Evolutionary conservation across 1,140 invertebrate genomes (phyloP).

Genomic region (Drosophila funebris): DNA sequence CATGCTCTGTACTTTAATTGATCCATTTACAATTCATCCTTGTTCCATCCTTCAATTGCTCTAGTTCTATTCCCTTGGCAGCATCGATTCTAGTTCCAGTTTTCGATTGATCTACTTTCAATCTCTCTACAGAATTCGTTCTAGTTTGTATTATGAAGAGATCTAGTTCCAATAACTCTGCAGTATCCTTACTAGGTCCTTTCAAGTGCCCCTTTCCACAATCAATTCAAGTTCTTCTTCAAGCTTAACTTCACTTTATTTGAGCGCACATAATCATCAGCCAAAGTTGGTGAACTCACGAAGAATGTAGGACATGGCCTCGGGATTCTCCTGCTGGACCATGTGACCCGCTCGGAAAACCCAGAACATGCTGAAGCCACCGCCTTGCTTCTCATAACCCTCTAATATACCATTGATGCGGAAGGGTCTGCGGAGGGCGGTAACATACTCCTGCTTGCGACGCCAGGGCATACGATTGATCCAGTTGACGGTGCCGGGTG

Average conservation of each 20-base stretch:
- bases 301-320: conserved; percentile 71
- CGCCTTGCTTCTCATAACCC: conserved; percentile 87
- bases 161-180: too few relatives aligned
- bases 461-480: conserved; percentile 88
- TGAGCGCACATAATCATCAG: conserved; percentile 7
- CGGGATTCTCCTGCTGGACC: conserved; percentile 84
- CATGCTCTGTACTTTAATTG: neutral
- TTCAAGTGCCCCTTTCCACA: too few relatives aligned
- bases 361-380: conserved; percentile 90
- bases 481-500: conserved; percentile 88
- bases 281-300: conserved; percentile 60
- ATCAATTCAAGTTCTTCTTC: too few relatives aligned
- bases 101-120: neutral
- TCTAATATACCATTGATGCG: conserved; percentile 86
- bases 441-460: conserved; percentile 85
- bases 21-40: neutral
- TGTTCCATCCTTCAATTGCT: neutral
- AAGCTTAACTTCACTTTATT: conserved; percentile 23
- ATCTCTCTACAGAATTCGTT: too few relatives aligned
- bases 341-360: conserved; percentile 87
- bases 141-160: too few relatives aligned
- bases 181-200: too few relatives aligned
- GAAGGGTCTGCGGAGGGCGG: conserved; percentile 85
- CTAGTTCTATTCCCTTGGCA: neutral
- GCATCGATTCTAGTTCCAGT: neutral